Conservation (phyloP, 1,140 invertebrate species). For the Anthonomus grandis region DNA sequence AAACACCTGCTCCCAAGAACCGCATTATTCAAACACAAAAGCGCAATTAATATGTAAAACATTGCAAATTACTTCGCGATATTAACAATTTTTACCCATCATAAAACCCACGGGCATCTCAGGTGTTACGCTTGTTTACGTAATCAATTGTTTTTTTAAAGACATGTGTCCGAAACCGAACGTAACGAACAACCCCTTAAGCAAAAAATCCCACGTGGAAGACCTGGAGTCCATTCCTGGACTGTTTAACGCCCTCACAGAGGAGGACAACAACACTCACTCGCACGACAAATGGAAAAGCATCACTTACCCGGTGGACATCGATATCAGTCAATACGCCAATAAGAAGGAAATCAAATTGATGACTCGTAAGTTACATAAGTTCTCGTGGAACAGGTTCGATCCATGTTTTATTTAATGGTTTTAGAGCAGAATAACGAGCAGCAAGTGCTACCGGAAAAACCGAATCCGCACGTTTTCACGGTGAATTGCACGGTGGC, state of each 20-base stretch:
- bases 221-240: slow-evolving; percentile 81
- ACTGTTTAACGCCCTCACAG: slow-evolving; percentile 77
- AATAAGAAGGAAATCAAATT: slow-evolving; percentile 66
- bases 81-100: too few species aligned
- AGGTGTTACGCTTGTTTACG: too few species aligned
- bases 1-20: too few species aligned
- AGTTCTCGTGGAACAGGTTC: background rate
- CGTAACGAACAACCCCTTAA: slow-evolving; percentile 59
- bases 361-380: slow-evolving; percentile 60
- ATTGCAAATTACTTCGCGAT: too few species aligned
- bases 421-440: slow-evolving; percentile 58
- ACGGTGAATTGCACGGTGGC: slow-evolving; percentile 89
- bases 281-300: slow-evolving; percentile 69
- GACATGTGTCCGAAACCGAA: slow-evolving; percentile 85
- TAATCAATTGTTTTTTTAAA: slow-evolving; percentile 54
- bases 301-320: slow-evolving; percentile 75
- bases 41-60: too few species aligned
- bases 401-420: slow-evolving; percentile 1
- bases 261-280: slow-evolving; percentile 64
- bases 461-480: slow-evolving; percentile 60
- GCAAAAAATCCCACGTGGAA: slow-evolving; percentile 83
- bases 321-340: slow-evolving; percentile 49
- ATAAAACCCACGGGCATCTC: too few species aligned
- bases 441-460: slow-evolving; percentile 58
- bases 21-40: too few species aligned